These are phyloP conservation scores for Hycleus cichorii DNA, from an alignment of 1,140 invertebrate genomes.

Conservation along the genomic window DNA sequence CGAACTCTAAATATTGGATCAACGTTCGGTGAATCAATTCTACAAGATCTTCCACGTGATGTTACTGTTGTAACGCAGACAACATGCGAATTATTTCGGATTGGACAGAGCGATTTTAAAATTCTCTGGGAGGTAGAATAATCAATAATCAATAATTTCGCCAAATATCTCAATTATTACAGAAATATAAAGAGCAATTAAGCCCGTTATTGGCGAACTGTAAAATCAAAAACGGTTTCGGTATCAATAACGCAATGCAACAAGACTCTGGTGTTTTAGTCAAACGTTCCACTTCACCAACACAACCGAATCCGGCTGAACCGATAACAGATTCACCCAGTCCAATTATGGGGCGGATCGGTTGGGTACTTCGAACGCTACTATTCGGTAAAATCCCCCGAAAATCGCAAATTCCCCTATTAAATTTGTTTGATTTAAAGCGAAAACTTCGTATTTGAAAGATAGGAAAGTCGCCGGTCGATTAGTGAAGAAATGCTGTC, in stretches of 20 bases:
- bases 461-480: constrained; percentile 52
- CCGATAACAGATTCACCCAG: constrained; percentile 58
- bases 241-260: constrained; percentile 30
- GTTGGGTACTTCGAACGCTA: constrained; percentile 61
- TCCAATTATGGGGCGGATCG: constrained; percentile 56
- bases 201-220: no score
- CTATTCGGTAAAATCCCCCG: constrained; percentile 49
- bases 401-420: not conserved
- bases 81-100: constrained; percentile 64
- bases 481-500: constrained; percentile 51
- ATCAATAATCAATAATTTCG: not conserved
- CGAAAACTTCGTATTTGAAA: constrained; percentile 47
- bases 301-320: constrained; percentile 52
- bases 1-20: constrained; percentile 63
- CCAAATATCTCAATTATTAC: not conserved
- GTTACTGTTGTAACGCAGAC: constrained; percentile 68
- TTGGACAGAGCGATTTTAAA: constrained; percentile 69
- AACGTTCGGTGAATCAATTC: constrained; percentile 70
- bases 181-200: no score
- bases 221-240: no score
- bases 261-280: constrained; percentile 33
- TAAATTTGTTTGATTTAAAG: constrained; percentile 37
- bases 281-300: constrained; percentile 48
- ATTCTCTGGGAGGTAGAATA: constrained; percentile 65
- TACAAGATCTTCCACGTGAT: constrained; percentile 62